Percentiles rank a stretch among this genome's conserved stretches.
These are phyloP conservation scores for Nothoprocta perdicaria DNA, from an alignment of 2,113 vertebrate genomes.

Conservation along the genomic window DNA sequence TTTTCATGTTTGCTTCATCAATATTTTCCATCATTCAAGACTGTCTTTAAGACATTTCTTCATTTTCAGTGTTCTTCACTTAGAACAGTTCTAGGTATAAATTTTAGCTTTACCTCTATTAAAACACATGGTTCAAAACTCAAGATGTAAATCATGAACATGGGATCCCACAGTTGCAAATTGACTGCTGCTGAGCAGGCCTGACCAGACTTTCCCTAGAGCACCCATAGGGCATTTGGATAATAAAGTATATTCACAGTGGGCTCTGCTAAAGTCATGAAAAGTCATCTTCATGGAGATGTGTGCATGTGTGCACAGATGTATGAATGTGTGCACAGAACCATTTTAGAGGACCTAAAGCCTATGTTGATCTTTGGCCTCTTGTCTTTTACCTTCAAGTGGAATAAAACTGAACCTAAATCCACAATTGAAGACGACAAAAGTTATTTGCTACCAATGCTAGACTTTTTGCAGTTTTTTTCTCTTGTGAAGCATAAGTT, in stretches of 20 bases:
- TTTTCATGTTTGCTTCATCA: background rate
- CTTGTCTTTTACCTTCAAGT: background rate
- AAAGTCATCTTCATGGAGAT: too few relatives aligned
- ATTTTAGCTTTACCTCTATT: background rate
- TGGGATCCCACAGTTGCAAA: background rate
- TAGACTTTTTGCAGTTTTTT: background rate
- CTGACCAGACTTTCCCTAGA: background rate
- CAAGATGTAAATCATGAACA: background rate
- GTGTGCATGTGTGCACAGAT: background rate
- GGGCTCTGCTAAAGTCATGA: background rate
- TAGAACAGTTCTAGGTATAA: background rate
- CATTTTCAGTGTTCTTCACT: background rate
- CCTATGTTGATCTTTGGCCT: background rate
- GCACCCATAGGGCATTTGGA: background rate
- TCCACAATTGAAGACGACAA: background rate
- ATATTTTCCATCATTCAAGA: background rate
- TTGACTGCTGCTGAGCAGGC: background rate
- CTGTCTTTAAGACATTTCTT: background rate
- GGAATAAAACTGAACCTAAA: background rate
- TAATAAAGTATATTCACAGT: background rate
- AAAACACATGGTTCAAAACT: background rate
- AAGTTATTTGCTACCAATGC: background rate
- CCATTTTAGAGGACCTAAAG: background rate
- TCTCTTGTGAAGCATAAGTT: background rate
- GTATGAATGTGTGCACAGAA: background rate